phyloP scores from a whole-genome alignment of 1,140 invertebrate genomes.

The Saccostrea cuccullata region DNA sequence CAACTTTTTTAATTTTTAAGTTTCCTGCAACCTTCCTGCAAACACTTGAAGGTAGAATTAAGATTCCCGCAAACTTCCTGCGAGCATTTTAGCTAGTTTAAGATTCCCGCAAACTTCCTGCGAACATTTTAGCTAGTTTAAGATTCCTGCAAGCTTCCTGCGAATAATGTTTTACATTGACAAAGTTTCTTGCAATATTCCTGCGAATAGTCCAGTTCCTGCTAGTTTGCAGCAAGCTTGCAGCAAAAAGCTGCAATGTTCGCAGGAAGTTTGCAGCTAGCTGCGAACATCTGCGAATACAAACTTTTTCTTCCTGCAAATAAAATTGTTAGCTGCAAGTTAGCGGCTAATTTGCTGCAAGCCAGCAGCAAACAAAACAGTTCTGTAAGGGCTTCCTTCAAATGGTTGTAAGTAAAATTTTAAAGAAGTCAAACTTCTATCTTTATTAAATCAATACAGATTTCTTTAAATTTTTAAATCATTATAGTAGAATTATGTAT shows the following conservation, averaged over 20 bases:
- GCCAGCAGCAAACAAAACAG: neutral
- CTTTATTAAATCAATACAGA: too few species aligned
- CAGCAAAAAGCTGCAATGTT: neutral
- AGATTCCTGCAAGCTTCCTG: neutral
- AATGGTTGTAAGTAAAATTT: too few species aligned
- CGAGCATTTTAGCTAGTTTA: too few species aligned
- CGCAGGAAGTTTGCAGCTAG: neutral
- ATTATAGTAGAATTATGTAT: too few species aligned
- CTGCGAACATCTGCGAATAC: neutral
- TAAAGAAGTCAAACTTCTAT: too few species aligned
- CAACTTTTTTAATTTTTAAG: neutral
- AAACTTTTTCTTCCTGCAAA: neutral
- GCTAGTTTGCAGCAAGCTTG: neutral
- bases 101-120: neutral
- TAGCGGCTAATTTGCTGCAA: neutral
- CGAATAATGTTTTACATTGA: neutral
- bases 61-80: too few species aligned
- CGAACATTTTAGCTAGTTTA: neutral
- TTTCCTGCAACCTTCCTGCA: neutral
- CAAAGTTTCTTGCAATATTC: neutral
- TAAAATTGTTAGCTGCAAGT: neutral
- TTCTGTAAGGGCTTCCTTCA: slow-evolving; percentile 20
- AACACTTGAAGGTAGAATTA: neutral
- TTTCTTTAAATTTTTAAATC: too few species aligned
- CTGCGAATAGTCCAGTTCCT: neutral